Conservation (phyloP, 2,888 invertebrate species). For the Laothoe populi region DNA sequence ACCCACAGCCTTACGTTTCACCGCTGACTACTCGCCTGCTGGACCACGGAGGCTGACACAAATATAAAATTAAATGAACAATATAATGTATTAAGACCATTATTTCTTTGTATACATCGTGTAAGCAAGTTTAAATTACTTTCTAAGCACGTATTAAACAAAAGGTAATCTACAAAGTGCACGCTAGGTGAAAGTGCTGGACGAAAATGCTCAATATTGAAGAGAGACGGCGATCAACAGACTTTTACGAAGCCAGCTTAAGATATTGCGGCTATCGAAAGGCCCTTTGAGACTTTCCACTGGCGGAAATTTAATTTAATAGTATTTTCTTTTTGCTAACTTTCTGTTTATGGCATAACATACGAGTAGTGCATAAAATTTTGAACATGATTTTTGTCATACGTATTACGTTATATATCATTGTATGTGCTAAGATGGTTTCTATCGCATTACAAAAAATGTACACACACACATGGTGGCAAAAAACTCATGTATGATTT, state of each 20-base stretch:
- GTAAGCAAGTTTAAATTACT: constrained; percentile 18
- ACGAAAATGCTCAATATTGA: constrained; percentile 52
- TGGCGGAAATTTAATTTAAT: constrained; percentile 80
- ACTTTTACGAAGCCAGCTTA: constrained; percentile 62
- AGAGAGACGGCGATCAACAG: constrained; percentile 54
- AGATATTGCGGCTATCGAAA: constrained; percentile 76
- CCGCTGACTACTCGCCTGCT: no score
- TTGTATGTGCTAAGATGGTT: no score
- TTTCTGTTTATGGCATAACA: constrained; percentile 59
- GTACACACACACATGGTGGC: no score
- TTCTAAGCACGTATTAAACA: constrained; percentile 19
- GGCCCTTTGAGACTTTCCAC: constrained; percentile 76
- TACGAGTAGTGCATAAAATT: constrained; percentile 55
- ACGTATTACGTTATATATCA: neutral
- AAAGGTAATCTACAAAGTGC: constrained; percentile 24
- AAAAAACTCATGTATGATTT: no score
- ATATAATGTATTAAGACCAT: constrained; percentile 1
- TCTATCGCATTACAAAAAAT: no score
- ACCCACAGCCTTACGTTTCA: no score
- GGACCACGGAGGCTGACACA: no score
- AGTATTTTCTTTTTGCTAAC: constrained; percentile 74
- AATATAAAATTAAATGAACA: neutral
- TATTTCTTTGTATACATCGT: constrained; percentile 10
- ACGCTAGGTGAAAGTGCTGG: constrained; percentile 30
- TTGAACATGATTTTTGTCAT: constrained; percentile 41